These are phyloP conservation scores for Papilio gigon DNA, from an alignment of 2,888 invertebrate species.

Conservation along the genomic window DNA sequence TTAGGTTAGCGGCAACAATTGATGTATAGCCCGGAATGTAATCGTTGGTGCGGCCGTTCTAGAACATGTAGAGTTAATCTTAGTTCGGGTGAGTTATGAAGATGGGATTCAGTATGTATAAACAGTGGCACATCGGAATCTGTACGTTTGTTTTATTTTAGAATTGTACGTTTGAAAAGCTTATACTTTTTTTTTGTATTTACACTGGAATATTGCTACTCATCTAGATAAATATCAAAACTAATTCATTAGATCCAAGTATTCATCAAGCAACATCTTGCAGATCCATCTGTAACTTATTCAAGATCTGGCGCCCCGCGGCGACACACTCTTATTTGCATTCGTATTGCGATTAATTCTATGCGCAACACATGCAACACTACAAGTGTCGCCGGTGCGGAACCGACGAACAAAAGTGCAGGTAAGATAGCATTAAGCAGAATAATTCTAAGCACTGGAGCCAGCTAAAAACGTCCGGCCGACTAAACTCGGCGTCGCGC, in stretches of 20 bases:
- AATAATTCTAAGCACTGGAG: slow-evolving; percentile 21
- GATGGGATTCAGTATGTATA: slow-evolving; percentile 11
- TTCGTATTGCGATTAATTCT: background rate
- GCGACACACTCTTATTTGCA: too few species aligned
- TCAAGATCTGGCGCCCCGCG: too few species aligned
- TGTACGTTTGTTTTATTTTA: slow-evolving; percentile 15
- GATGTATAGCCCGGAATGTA: slow-evolving; percentile 17
- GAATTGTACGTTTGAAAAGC: background rate
- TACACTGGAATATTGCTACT: background rate
- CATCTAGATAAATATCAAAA: background rate
- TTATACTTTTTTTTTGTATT: background rate
- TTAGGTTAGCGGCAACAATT: slow-evolving; percentile 17
- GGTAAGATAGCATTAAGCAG: slow-evolving; percentile 26
- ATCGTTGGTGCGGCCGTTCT: background rate
- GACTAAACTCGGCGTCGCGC: slow-evolving; percentile 1
- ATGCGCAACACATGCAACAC: background rate
- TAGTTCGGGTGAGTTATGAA: slow-evolving; percentile 23
- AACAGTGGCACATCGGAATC: slow-evolving; percentile 2
- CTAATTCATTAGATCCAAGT: too few species aligned
- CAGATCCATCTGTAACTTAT: too few species aligned
- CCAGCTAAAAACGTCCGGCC: slow-evolving; percentile 31
- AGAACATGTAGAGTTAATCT: slow-evolving; percentile 20
- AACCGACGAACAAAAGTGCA: slow-evolving; percentile 25
- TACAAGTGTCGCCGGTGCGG: background rate
- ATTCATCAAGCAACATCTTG: too few species aligned